Evolutionary conservation across 2,113 vertebrate species (phyloP), one percentile per base, ranked within the genome.

Genomic region (Chamaetylas fuelleborni): DNA sequence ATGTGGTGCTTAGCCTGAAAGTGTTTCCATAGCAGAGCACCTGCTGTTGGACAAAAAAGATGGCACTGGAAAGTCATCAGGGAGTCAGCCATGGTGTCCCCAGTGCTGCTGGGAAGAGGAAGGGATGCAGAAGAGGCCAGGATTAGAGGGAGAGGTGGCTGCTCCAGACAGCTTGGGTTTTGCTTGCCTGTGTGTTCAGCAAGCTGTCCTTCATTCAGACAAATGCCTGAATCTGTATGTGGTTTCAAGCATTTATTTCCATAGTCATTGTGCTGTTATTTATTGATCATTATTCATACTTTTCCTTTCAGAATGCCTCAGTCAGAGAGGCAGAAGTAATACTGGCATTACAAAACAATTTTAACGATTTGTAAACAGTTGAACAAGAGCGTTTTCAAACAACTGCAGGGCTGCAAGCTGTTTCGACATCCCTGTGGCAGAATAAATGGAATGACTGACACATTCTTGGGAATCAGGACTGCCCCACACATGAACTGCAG

Each of bases 241-340:
- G 50, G 70, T 53, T 76, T 61, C 54, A 65, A 91, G 45, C 5
- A 18, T 54, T 82, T 80, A 43, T 77, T 90, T 91, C 45, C 9
- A 9, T 12, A n/a, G 34, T 69, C 23, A 19, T 5, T 15, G n/a
- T 73, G 66, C 33, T 72, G 15, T 45, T 70, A 74, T 80, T 92
- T 84, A 60, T 86, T 81, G 77, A 91, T 66, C 17, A 40, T 81
- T 94, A 57, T 60, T 76, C 66, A 26, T 43, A 47, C 33, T 91
- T 82, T 91, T 93, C 19, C 25, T 79, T 95, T 91, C 51, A 90
- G 79, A 90, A 79, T 2, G 15, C 24, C 36, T 91, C 66, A 45
- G 17, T 57, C 48, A 69, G n/a, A 82, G 26, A 58, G 47, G 31
- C 58, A 90, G 50, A 86, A 90, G 34, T 36, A 85, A 66, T 20